Base-by-base conservation (phyloP, 1,140 invertebrate genomes). In the Diachasma alloeum region DNA sequence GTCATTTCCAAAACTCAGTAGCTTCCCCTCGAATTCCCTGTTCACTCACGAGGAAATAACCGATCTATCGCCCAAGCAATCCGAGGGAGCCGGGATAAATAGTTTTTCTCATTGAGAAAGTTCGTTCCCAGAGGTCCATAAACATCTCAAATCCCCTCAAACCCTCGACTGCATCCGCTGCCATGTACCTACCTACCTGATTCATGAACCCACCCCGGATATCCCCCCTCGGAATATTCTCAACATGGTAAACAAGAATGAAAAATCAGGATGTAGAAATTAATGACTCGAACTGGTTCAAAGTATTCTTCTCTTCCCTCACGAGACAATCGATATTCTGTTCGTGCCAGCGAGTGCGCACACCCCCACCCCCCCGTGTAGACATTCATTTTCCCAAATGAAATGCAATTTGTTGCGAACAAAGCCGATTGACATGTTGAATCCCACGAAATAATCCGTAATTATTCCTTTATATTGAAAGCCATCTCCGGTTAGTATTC, bases 371-470 rank as follows among this genome's bases (percentile, higher is more conserved):
- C 53, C 53, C 17, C 53, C 17, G 1, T 22, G 22, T 17, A 63
- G 24, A 22, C 24, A 63, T 63, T 63, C 24, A 63, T 63, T 26
- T 63, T 22, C 4, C 24, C 22, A 15, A 36, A 75, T 69, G 24
- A 67, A 75, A 75, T 75, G 66, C 74, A 75, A 75, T 75, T 75
- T 75, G 74, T 75, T 75, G 31, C 15, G 66, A 53, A 70, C 26
- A 75, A 69, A 75, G 67, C 44, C 11, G 42, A 17, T 67, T 19
- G 46, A 13, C n/a, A 48, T 53, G 17, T 68, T 17, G 17, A 36
- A 69, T 69, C 68, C 59, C 26, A 66, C 39, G 24, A 75, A 75
- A 69, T 74, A 66, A 75, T 75, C 42, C 37, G n/a, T 36, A 74
- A 74, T 74, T 74, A 74, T 74, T 74, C 13, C 48, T 26, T 72